A percentile compares a stretch with the other conserved stretches of the same genome.
These are phyloP conservation scores for Strix occidentalis DNA, from an alignment of 2,797 vertebrate genomes.

Conservation along the genomic window DNA sequence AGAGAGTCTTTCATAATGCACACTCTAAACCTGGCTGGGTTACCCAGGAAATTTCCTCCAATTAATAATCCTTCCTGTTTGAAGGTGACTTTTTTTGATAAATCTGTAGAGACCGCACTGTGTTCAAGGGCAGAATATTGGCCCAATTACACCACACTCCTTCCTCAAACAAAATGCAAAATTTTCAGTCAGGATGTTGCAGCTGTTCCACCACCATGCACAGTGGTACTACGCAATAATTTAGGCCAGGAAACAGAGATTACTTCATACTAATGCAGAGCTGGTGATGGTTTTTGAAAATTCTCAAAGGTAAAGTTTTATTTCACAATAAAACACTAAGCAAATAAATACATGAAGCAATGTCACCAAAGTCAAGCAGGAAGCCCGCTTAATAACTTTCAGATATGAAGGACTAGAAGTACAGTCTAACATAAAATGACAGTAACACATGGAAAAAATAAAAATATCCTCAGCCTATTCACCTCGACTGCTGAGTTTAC, in stretches of 20 bases:
- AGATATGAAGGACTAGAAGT: background rate
- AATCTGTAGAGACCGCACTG: background rate
- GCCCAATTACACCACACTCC: background rate
- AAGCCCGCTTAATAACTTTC: background rate
- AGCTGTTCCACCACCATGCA: background rate
- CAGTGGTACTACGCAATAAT: background rate
- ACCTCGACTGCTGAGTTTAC: background rate
- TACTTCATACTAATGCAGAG: background rate
- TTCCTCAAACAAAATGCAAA: background rate
- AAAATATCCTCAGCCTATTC: background rate
- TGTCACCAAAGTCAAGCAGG: background rate
- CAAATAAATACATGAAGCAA: background rate
- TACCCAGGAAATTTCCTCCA: background rate
- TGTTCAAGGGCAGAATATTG: background rate
- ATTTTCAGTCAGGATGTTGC: slow-evolving; percentile 39
- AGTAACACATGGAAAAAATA: background rate
- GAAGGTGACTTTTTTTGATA: background rate
- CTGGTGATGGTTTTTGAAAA: background rate
- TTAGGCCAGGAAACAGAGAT: background rate
- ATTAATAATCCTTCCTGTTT: background rate
- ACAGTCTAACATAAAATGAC: background rate
- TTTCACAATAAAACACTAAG: background rate
- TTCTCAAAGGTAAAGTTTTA: background rate
- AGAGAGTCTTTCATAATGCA: background rate
- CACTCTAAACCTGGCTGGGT: background rate